These are phyloP conservation scores for Selenia dentaria DNA, from an alignment of 2,888 invertebrate species.

Conservation along the genomic window DNA sequence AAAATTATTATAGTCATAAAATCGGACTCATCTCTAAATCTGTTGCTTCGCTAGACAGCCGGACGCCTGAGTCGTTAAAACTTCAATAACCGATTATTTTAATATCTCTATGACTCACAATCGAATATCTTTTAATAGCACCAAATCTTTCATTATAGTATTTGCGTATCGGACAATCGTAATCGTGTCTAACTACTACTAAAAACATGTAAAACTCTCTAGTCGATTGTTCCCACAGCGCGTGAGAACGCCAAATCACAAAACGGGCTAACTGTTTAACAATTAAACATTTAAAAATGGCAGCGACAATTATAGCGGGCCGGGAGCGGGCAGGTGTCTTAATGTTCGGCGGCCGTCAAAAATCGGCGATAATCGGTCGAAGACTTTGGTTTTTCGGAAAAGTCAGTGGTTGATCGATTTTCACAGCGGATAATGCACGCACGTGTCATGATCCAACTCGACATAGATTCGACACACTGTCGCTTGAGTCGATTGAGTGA, in stretches of 20 bases:
- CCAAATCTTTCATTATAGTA: conserved; percentile 46
- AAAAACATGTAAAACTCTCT: conserved; percentile 60
- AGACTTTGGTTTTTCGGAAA: conserved; percentile 68
- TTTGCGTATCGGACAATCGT: conserved; percentile 68
- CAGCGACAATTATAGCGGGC: conserved; percentile 70
- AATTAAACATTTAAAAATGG: conserved; percentile 73
- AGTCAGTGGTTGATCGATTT: conserved; percentile 74
- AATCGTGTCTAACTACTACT: conserved; percentile 58
- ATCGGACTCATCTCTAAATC: conserved; percentile 6
- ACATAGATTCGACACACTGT: conserved; percentile 60
- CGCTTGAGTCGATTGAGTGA: conserved; percentile 48
- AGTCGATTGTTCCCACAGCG: conserved; percentile 70
- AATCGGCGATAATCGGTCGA: conserved; percentile 73
- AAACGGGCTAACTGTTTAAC: conserved; percentile 69
- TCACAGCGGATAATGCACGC: conserved; percentile 80
- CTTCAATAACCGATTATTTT: conserved; percentile 28
- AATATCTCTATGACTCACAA: conserved; percentile 33
- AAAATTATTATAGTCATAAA: conserved; percentile 16
- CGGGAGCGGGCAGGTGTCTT: conserved; percentile 67
- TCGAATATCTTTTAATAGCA: conserved; percentile 34
- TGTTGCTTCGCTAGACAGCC: conserved; percentile 24
- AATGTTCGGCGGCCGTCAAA: conserved; percentile 53
- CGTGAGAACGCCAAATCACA: conserved; percentile 76
- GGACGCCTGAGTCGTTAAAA: conserved; percentile 30
- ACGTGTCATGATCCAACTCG: conserved; percentile 63